Evolutionary conservation across 30 jellyfish, hydroid and myxozoan genomes (phyloP), one percentile per base, ranked within the genome.

Genomic region (Phacellophora camtschatica): DNA sequence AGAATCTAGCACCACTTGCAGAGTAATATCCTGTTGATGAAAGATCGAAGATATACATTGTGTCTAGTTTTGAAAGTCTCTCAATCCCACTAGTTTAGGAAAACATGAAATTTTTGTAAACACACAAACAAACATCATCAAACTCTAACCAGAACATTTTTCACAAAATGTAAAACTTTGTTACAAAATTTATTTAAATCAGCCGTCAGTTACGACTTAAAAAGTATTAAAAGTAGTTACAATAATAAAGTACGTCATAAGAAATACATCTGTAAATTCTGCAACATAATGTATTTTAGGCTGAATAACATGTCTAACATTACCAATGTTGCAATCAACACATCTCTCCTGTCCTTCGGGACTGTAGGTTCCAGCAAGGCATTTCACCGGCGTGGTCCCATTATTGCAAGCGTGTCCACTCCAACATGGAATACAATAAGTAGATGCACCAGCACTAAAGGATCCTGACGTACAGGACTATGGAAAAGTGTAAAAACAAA

Each of bases 351-450:
- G 43, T 22, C 96, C 98, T 45, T 49, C 90, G 1, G 96, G 95
- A 48, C 96, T 83, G 83, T 66, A 90, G 22, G 81, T 75, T 4
- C 98, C 98, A 66, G 84, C 74, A 8, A 95, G 88, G 57, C 98
- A 90, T 9, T 31, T 5, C 3, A 64, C 80, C 0, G 97, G 95
- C 10, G 91, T 56, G 57, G 98, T 90, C 6, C 98, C 98, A 84
- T 84, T 90, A 22, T 74, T 58, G 72, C 98, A 90, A 20, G 70
- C 39, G 43, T 75, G 36, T 0, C 98, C 98, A n/a, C 84, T 94
- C 90, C 95, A 94, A 45, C 98, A 90, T 8, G 78, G 94, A 35
- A 45, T 30, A 79, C 98, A 90, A 3, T 88, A 16, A n/a, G 96
- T 66, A 2, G 98, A 71, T 36, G 86, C 86, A 18, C 90, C 90